phyloP scores from a whole-genome alignment of 2,888 invertebrate genomes.

The Drosophila acutilabella region DNA sequence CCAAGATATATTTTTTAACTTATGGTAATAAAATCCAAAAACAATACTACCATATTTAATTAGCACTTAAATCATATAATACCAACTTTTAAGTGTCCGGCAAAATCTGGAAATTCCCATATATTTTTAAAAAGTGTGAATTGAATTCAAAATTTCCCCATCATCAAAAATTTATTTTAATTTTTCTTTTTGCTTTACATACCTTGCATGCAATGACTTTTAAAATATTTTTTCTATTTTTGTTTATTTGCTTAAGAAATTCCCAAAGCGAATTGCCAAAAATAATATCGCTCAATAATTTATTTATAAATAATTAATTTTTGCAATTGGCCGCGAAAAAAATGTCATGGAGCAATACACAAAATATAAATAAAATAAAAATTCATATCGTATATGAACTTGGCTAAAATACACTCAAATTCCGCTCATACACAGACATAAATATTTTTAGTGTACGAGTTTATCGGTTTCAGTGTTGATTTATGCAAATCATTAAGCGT shows the following conservation, averaged over 20 bases:
- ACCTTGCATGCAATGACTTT: slow-evolving; percentile 16
- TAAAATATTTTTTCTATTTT: slow-evolving; percentile 17
- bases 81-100: too few species aligned
- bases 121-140: neutral
- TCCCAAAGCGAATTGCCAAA: slow-evolving; percentile 30
- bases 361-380: too few species aligned
- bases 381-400: neutral
- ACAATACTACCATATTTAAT: too few species aligned
- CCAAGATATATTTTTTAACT: too few species aligned
- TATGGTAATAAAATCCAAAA: too few species aligned
- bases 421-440: slow-evolving; percentile 55
- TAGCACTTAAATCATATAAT: too few species aligned
- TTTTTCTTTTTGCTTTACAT: neutral
- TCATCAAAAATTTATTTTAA: neutral
- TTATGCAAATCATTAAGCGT: slow-evolving; percentile 80
- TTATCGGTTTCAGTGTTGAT: slow-evolving; percentile 72
- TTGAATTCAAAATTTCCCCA: neutral
- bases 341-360: slow-evolving; percentile 42
- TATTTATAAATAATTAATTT: slow-evolving; percentile 8
- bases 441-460: slow-evolving; percentile 64
- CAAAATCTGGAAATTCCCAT: neutral
- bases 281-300: slow-evolving; percentile 30
- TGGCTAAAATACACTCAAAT: slow-evolving; percentile 48
- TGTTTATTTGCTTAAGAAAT: slow-evolving; percentile 51
- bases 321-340: slow-evolving; percentile 42